Evolutionary conservation across 1,140 invertebrate genomes (phyloP).

Genomic region (Danaus melanippus): DNA sequence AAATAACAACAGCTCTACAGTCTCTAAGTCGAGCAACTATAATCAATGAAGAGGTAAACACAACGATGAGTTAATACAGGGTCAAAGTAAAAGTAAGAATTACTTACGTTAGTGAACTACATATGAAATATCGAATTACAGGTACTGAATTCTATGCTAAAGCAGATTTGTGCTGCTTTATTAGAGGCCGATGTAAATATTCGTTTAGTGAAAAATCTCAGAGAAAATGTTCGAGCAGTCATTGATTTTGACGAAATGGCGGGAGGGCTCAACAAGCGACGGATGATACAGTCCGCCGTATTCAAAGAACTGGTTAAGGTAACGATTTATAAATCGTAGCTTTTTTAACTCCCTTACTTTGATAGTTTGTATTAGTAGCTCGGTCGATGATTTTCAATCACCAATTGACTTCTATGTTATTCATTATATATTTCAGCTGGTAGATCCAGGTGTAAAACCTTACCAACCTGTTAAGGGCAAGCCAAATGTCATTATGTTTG

Average conservation of each 20-base stretch:
- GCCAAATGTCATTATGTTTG: slow-evolving; percentile 99
- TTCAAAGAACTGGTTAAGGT: slow-evolving; percentile 99
- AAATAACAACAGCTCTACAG: slow-evolving; percentile 98
- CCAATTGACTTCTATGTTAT: too few species aligned
- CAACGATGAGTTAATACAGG: background rate
- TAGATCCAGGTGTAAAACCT: slow-evolving; percentile 98
- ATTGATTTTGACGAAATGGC: slow-evolving; percentile 99
- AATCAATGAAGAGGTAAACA: slow-evolving; percentile 96
- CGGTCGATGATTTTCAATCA: too few species aligned
- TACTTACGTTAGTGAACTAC: slow-evolving; percentile 5
- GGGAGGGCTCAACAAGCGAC: slow-evolving; percentile 96
- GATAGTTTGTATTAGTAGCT: too few species aligned
- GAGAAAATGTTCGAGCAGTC: slow-evolving; percentile 98
- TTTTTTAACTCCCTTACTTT: background rate
- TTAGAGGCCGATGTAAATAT: slow-evolving; percentile 99
- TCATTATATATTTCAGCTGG: slow-evolving; percentile 77
- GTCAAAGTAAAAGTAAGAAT: background rate
- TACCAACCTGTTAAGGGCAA: slow-evolving; percentile 97
- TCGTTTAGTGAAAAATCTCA: slow-evolving; percentile 93
- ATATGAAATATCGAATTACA: slow-evolving; percentile 54
- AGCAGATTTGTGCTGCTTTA: slow-evolving; percentile 97
- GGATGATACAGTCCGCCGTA: slow-evolving; percentile 99
- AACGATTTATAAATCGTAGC: background rate
- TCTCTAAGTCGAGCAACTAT: slow-evolving; percentile 98
- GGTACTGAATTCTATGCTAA: slow-evolving; percentile 99